These are phyloP conservation scores for Pseudobourletiella spinata DNA, from an alignment of 1,140 invertebrate genomes.

Conservation along the genomic window DNA sequence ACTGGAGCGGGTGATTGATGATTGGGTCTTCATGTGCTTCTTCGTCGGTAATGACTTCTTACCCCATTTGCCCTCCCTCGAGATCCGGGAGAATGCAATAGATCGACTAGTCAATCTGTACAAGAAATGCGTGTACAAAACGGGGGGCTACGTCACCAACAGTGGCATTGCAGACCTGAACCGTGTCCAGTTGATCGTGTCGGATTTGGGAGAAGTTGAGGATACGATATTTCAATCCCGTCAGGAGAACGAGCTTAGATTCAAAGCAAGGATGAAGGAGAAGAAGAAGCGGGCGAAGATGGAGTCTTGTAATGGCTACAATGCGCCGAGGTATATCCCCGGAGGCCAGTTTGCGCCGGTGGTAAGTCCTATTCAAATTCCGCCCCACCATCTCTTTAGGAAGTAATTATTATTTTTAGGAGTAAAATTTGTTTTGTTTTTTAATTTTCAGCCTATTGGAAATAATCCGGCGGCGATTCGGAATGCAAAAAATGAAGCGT, in stretches of 20 bases:
- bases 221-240: slow-evolving; percentile 95
- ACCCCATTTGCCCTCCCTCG: slow-evolving; percentile 94
- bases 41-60: slow-evolving; percentile 99
- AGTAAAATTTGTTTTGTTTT: neutral
- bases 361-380: no score
- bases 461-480: slow-evolving; percentile 25
- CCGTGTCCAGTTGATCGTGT: slow-evolving; percentile 89
- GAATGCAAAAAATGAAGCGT: slow-evolving; percentile 41
- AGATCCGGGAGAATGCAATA: slow-evolving; percentile 96
- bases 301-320: slow-evolving; percentile 41
- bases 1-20: slow-evolving; percentile 85
- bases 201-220: slow-evolving; percentile 83
- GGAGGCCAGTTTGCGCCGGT: slow-evolving; percentile 64
- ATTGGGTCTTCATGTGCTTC: slow-evolving; percentile 99
- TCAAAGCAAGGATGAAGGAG: slow-evolving; percentile 63
- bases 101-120: slow-evolving; percentile 89
- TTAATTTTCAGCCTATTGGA: slow-evolving; percentile 31
- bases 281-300: slow-evolving; percentile 46
- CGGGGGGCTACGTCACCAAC: slow-evolving; percentile 52
- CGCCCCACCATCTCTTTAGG: no score
- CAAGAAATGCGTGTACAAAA: slow-evolving; percentile 90
- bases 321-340: slow-evolving; percentile 58
- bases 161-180: slow-evolving; percentile 87
- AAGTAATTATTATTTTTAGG: no score
- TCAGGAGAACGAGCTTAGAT: slow-evolving; percentile 74